Evolutionary conservation across 2,113 vertebrate genomes (phyloP).

Genomic region (Burhinus oedicnemus): DNA sequence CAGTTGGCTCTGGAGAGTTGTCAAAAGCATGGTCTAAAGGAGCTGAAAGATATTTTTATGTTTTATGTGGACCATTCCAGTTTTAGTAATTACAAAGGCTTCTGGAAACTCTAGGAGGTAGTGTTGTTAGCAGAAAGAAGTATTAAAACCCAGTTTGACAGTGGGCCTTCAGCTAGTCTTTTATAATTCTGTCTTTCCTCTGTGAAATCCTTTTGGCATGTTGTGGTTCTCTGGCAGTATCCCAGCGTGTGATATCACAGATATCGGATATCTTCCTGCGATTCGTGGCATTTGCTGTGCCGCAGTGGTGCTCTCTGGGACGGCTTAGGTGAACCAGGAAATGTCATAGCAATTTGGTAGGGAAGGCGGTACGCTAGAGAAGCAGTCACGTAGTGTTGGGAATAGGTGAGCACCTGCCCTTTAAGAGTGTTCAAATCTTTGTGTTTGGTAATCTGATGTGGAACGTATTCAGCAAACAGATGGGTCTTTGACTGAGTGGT

Average conservation of each 20-base stretch:
- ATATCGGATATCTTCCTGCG: slow-evolving; percentile 21
- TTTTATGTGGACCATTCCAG: not conserved
- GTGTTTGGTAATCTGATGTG: not conserved
- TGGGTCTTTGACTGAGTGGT: not conserved
- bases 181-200: slow-evolving; percentile 39
- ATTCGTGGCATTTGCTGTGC: not conserved
- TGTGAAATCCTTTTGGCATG: slow-evolving; percentile 43
- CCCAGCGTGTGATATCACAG: slow-evolving; percentile 17
- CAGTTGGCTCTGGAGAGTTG: not conserved
- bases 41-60: not conserved
- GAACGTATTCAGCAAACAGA: not conserved
- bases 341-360: not conserved
- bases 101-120: not conserved
- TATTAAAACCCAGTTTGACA: not conserved
- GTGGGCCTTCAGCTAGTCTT: slow-evolving; percentile 3
- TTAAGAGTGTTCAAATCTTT: rapidly evolving
- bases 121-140: not conserved
- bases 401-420: not conserved
- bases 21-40: not conserved
- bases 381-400: rapidly evolving
- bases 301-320: not conserved
- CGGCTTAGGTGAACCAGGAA: slow-evolving; percentile 13
- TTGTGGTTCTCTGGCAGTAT: slow-evolving; percentile 19
- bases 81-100: not conserved
- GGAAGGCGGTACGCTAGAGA: not conserved